These are phyloP conservation scores for Ctenopoma multispine DNA, from an alignment of 2,797 vertebrate genomes.

Conservation along the genomic window DNA sequence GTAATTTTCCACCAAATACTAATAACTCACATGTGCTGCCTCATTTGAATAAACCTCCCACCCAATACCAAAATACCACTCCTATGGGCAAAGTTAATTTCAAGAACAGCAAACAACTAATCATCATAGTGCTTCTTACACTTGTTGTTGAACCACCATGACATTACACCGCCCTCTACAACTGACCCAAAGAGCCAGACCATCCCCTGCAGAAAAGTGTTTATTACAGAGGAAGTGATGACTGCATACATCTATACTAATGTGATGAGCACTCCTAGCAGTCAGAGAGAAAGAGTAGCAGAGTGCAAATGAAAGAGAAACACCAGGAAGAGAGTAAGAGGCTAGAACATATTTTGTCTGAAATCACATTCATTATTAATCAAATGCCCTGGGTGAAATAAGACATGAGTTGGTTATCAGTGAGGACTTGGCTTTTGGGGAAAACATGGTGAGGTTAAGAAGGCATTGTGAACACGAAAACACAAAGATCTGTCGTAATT, in stretches of 20 bases:
- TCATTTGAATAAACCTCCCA: not conserved
- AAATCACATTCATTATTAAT: constrained; percentile 75
- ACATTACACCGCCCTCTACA: not conserved
- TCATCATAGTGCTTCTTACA: not conserved
- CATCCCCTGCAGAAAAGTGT: constrained; percentile 17
- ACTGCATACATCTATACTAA: constrained; percentile 26
- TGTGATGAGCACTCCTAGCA: constrained; percentile 35
- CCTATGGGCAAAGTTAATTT: not conserved
- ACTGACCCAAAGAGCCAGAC: not conserved
- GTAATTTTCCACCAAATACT: not conserved
- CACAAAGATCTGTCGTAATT: constrained; percentile 1
- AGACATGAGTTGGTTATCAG: constrained; percentile 70
- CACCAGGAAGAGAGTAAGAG: constrained; percentile 21
- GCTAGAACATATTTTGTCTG: constrained; percentile 56
- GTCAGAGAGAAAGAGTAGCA: constrained; percentile 21
- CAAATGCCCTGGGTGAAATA: constrained; percentile 68
- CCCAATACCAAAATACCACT: not conserved
- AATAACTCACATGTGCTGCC: too few species aligned
- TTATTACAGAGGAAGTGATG: constrained; percentile 26
- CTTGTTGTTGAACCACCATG: not conserved
- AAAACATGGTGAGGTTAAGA: constrained; percentile 16
- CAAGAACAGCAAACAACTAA: not conserved
- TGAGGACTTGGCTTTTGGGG: constrained; percentile 47
- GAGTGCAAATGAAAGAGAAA: constrained; percentile 25
- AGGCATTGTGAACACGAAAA: not conserved